Evolutionary conservation across 2,888 invertebrate species (phyloP), one percentile per base, ranked within the genome.

Genomic region (Allacma fusca): DNA sequence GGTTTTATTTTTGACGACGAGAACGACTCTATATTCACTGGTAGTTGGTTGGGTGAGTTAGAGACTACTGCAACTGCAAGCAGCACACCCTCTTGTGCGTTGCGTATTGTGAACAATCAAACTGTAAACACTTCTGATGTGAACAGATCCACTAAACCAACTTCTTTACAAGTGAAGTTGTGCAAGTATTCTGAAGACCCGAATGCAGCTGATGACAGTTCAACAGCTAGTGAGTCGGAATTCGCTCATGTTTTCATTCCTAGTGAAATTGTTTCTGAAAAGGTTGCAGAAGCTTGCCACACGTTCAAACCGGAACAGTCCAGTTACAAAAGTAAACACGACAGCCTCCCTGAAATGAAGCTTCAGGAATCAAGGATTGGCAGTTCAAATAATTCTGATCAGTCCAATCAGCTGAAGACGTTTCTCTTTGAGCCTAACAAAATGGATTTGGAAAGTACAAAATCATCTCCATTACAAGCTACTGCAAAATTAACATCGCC

Each of bases 171-270:
- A 50, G n/a, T n/a, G 2, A 50, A 13, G 9, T n/a, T 9, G 19
- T 50, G 50, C 16, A 50, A 12, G 1, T 19, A 64, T 64, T 64
- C 5, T 12, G 24, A 57, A 21, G 57, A 9, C 19, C 7, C 62
- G 1, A 13, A 62, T 24, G 24, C 62, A 24, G 26, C 12, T 50
- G 71, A 71, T 24, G 71, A 71, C 12, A 71, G 71, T 21, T 44
- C 44, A 21, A 71, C 71, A 44, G 71, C 71, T 1, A 71, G 71
- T 57, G 71, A 71, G 44, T 71, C 71, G 19, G 57, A 34, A 13
- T 69, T 69, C 43, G 44, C 28, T 50, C 1, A 16, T 34, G 4
- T 9, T 34, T 34, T 34, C 34, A 34, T 34, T 34, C 34, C 4
- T n/a, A n/a, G n/a, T n/a, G n/a, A n/a, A n/a, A n/a, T n/a, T n/a